Percentiles rank a stretch among this genome's conserved stretches.
Conservation (phyloP, 2,888 invertebrate genomes). For the Achlya flavicornis region DNA sequence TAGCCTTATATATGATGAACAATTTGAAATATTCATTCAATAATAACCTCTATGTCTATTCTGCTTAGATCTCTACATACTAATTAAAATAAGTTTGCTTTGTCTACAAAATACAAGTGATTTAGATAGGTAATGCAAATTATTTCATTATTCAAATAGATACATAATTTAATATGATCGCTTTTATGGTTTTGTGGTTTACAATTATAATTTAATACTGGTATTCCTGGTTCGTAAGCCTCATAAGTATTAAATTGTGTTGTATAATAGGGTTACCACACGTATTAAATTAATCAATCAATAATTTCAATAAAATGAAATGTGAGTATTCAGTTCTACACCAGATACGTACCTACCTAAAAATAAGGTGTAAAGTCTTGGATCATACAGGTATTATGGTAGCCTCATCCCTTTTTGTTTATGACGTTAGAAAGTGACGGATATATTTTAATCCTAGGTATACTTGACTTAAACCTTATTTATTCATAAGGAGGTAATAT, state of each 20-base stretch:
- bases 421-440: too few species aligned
- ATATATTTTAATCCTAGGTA: too few species aligned
- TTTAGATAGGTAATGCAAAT: conserved; percentile 3
- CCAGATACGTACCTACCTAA: too few species aligned
- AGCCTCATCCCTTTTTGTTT: too few species aligned
- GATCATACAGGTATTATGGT: too few species aligned
- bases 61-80: neutral
- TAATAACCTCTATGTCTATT: neutral
- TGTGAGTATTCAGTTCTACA: too few species aligned
- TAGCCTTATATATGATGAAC: neutral
- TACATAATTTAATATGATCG: neutral
- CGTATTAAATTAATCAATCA: neutral
- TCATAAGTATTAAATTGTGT: conserved; percentile 3
- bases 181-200: conserved; percentile 2
- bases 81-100: neutral
- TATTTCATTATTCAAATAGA: neutral
- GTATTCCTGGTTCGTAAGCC: neutral
- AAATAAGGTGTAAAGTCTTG: too few species aligned
- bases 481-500: too few species aligned
- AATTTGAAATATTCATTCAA: neutral
- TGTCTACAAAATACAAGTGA: conserved; percentile 3
- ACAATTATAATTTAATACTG: neutral
- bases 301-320: too few species aligned
- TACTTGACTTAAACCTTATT: too few species aligned
- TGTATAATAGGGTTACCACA: neutral